Percentiles rank a stretch among this genome's conserved stretches.
Conservation (phyloP, 2,888 invertebrate species). For the Dorcus hopei region DNA sequence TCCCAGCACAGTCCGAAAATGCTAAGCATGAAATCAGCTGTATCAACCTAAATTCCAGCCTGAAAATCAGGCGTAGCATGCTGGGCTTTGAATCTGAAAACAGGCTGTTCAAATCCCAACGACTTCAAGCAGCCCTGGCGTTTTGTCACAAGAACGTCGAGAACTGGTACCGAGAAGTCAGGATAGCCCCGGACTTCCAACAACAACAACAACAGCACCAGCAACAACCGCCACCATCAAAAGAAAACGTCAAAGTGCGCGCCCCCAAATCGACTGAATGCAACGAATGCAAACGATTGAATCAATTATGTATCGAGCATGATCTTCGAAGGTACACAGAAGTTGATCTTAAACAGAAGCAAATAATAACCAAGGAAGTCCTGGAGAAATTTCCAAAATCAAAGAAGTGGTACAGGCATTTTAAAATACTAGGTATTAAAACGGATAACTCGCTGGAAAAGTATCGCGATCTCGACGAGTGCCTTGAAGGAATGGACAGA, state of each 20-base stretch:
- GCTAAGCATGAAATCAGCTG: constrained; percentile 52
- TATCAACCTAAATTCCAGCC: constrained; percentile 55
- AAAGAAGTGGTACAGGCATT: constrained; percentile 64
- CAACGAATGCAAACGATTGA: constrained; percentile 22
- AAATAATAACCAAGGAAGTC: constrained; percentile 40
- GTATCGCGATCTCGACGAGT: constrained; percentile 52
- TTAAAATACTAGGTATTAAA: constrained; percentile 54
- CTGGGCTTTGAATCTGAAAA: constrained; percentile 62
- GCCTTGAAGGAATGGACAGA: constrained; percentile 62
- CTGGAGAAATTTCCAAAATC: constrained; percentile 54
- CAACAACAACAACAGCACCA: constrained; percentile 18
- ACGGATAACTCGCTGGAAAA: constrained; percentile 39
- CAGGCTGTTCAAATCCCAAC: constrained; percentile 61
- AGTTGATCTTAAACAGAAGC: constrained; percentile 26
- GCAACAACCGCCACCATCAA: constrained; percentile 3
- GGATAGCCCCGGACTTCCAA: constrained; percentile 38
- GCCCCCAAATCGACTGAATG: constrained; percentile 12
- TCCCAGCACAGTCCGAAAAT: constrained; percentile 52
- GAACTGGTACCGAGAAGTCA: constrained; percentile 62
- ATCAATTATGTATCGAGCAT: constrained; percentile 20
- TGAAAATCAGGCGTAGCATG: constrained; percentile 59
- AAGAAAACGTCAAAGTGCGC: constrained; percentile 9
- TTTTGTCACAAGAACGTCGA: constrained; percentile 64
- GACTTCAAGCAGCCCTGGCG: constrained; percentile 62
- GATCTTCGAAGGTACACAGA: constrained; percentile 18